Conservation (phyloP, 2,888 invertebrate genomes). For the Melangyna quadrimaculata region DNA sequence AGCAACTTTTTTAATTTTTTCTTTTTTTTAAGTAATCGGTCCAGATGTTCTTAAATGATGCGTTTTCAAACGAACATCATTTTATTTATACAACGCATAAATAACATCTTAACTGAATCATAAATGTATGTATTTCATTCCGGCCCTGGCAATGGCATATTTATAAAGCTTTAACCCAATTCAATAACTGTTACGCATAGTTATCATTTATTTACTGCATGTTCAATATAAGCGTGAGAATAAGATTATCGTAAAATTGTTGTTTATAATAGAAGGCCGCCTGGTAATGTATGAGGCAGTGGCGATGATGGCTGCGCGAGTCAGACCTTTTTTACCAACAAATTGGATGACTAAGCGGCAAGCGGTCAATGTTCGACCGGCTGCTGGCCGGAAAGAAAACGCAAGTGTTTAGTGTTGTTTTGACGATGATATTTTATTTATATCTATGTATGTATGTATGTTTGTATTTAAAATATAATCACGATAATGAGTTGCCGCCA, state of each 20-base stretch:
- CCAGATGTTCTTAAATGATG: too few relatives aligned
- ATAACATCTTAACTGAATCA: too few relatives aligned
- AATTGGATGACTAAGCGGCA: constrained; percentile 13
- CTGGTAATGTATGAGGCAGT: too few relatives aligned
- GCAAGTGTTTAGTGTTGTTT: not conserved
- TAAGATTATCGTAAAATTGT: constrained; percentile 45
- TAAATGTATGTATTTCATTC: too few relatives aligned
- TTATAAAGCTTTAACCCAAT: not conserved
- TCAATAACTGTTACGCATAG: not conserved
- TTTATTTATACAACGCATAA: too few relatives aligned
- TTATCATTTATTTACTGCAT: not conserved
- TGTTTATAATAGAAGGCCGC: too few relatives aligned
- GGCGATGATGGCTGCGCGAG: not conserved
- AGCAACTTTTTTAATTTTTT: too few relatives aligned
- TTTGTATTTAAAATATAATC: not conserved
- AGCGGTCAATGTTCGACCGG: constrained; percentile 7
- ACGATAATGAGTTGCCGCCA: not conserved
- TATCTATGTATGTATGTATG: too few relatives aligned
- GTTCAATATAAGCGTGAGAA: constrained; percentile 13
- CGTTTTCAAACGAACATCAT: too few relatives aligned
- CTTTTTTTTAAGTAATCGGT: too few relatives aligned
- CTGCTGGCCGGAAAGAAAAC: not conserved
- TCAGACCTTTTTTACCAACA: not conserved
- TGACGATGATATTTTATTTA: not conserved
- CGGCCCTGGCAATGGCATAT: too few relatives aligned